phyloP scores from a whole-genome alignment of 2,888 invertebrate species.

The Drosophila pseudotakahashii region DNA sequence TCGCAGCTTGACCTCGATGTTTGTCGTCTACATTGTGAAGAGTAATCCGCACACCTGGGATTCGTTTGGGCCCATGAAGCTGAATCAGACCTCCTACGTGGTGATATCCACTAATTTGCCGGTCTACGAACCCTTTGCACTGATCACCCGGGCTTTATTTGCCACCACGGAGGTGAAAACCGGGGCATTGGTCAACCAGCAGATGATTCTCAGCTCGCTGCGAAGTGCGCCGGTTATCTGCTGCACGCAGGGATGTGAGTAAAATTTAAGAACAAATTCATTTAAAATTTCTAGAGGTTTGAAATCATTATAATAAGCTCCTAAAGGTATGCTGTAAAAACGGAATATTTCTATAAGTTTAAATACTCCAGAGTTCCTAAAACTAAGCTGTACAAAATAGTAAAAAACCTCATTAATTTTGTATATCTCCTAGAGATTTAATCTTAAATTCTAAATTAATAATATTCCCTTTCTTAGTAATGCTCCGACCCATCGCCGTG shows the following conservation, averaged over 20 bases:
- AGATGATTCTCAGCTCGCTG: constrained; percentile 80
- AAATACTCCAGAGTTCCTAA: background rate
- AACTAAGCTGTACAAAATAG: background rate
- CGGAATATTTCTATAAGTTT: background rate
- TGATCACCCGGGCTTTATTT: constrained; percentile 81
- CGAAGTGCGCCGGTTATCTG: constrained; percentile 82
- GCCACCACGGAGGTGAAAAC: constrained; percentile 76
- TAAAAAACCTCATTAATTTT: too few relatives aligned
- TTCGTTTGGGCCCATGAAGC: constrained; percentile 77
- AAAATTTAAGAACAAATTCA: background rate
- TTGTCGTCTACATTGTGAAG: constrained; percentile 82
- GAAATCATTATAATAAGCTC: background rate
- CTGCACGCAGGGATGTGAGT: constrained; percentile 84
- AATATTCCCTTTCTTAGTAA: constrained; percentile 50
- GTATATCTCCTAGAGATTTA: background rate
- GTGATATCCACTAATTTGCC: constrained; percentile 81
- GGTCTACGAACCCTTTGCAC: constrained; percentile 80
- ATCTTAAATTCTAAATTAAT: background rate
- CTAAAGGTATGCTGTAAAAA: background rate
- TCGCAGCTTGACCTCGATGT: constrained; percentile 77
- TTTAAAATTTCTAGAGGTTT: background rate
- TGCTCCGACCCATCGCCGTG: constrained; percentile 75
- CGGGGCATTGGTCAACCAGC: constrained; percentile 71
- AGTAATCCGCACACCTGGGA: constrained; percentile 83
- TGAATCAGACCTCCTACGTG: constrained; percentile 81